A percentile compares a stretch with the other conserved stretches of the same genome.
Evolutionary conservation across 2,888 invertebrate species (phyloP).

Genomic region (Nineta flava): DNA sequence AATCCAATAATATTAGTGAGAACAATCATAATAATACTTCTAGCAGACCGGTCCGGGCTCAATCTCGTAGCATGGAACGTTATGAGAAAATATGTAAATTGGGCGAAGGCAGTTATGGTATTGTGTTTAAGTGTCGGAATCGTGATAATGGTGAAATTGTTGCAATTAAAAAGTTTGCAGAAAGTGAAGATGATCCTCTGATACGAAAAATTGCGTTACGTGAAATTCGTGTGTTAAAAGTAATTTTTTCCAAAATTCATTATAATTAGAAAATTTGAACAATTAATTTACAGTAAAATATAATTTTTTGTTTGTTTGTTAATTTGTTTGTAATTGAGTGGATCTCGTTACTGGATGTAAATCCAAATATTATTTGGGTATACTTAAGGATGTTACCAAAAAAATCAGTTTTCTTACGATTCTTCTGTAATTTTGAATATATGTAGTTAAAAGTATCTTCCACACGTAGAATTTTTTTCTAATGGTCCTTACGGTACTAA

Average conservation of each 20-base stretch:
- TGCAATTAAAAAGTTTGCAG: constrained; percentile 93
- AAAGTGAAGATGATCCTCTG: constrained; percentile 91
- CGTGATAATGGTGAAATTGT: constrained; percentile 88
- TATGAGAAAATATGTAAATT: constrained; percentile 90
- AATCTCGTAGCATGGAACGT: constrained; percentile 78
- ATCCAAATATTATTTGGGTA: too few species aligned
- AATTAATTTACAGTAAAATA: too few species aligned
- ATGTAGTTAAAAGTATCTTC: too few species aligned
- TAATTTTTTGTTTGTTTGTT: too few species aligned
- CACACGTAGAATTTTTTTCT: too few species aligned
- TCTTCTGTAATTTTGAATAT: too few species aligned
- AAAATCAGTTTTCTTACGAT: too few species aligned
- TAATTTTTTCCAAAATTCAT: constrained; percentile 24
- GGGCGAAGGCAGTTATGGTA: constrained; percentile 90
- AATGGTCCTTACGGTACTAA: too few species aligned
- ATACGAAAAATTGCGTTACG: constrained; percentile 90
- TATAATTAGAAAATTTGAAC: too few species aligned
- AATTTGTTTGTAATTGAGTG: too few species aligned
- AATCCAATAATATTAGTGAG: neutral
- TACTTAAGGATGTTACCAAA: too few species aligned
- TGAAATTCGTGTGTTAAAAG: constrained; percentile 90
- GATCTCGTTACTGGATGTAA: too few species aligned
- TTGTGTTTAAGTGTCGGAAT: constrained; percentile 93
- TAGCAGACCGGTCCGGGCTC: constrained; percentile 57
- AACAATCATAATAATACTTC: neutral